Percentiles rank a stretch among this genome's conserved stretches.
phyloP scores from a whole-genome alignment of 2,797 vertebrate genomes.

The Pseudochromis fuscus region DNA sequence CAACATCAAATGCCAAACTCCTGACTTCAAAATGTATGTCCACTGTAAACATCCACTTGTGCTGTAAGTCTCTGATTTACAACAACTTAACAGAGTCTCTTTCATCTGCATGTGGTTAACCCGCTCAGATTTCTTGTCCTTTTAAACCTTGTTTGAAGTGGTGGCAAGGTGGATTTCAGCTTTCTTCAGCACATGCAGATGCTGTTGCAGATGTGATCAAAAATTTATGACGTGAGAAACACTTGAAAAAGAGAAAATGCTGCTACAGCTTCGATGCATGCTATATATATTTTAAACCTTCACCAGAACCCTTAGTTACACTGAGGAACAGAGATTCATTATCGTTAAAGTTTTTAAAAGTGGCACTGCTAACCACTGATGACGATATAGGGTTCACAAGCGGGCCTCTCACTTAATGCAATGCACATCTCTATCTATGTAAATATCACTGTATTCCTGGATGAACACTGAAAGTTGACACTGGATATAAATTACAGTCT shows the following conservation, averaged over 20 bases:
- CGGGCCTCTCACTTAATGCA: too few relatives aligned
- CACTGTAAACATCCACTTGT: neutral
- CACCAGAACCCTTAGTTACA: neutral
- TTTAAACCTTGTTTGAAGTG: slow-evolving; percentile 4
- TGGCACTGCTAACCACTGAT: neutral
- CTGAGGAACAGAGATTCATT: neutral
- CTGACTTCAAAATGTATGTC: too few relatives aligned
- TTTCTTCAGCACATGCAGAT: neutral
- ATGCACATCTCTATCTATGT: neutral
- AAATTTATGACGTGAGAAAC: slow-evolving; percentile 41
- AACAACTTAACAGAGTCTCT: neutral
- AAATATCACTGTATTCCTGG: neutral
- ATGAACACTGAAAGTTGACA: too few relatives aligned
- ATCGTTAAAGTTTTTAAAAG: neutral
- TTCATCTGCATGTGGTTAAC: neutral
- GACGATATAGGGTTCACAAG: too few relatives aligned
- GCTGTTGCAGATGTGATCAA: slow-evolving; percentile 36
- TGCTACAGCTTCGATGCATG: slow-evolving; percentile 10
- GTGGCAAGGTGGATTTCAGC: slow-evolving; percentile 1
- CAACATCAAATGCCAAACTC: too few relatives aligned
- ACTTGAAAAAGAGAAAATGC: slow-evolving; percentile 41
- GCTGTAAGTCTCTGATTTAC: neutral
- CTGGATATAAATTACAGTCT: neutral
- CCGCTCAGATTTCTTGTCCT: neutral
- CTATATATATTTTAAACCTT: neutral